Percentiles rank a stretch among this genome's conserved stretches.
These are phyloP conservation scores for Cheilosia impressa DNA, from an alignment of 2,888 invertebrate genomes.

Conservation along the genomic window DNA sequence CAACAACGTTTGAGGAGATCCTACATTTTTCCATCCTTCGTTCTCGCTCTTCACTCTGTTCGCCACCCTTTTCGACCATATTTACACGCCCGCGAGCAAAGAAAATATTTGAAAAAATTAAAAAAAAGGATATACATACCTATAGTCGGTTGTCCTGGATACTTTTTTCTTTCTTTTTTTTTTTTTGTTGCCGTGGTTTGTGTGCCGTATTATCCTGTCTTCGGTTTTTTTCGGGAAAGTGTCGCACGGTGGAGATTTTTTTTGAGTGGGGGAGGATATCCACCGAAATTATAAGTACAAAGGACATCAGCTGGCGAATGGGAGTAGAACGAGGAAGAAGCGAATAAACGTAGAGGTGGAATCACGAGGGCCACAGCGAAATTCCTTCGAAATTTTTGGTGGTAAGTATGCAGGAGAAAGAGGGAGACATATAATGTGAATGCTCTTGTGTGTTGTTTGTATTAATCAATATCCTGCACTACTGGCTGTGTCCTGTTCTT, in stretches of 20 bases:
- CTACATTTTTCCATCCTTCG: conserved; percentile 64
- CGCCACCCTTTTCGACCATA: conserved; percentile 61
- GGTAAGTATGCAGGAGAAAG: conserved; percentile 60
- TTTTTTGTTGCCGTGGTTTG: conserved; percentile 57
- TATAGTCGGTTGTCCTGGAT: conserved; percentile 71
- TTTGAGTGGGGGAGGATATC: conserved; percentile 46
- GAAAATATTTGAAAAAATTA: conserved; percentile 59
- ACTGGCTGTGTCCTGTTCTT: conserved; percentile 52
- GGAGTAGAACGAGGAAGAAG: conserved; percentile 40
- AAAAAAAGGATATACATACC: conserved; percentile 64
- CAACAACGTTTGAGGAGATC: conserved; percentile 71
- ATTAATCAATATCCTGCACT: conserved; percentile 70
- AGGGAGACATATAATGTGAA: conserved; percentile 9
- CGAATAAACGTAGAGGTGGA: conserved; percentile 35
- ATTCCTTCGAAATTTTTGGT: conserved; percentile 70
- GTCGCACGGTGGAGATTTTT: conserved; percentile 69
- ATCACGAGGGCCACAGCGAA: conserved; percentile 57
- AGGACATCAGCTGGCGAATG: conserved; percentile 69
- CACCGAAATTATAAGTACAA: conserved; percentile 66
- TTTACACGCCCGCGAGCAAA: conserved; percentile 73
- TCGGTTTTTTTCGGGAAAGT: conserved; percentile 73
- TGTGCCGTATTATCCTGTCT: conserved; percentile 66
- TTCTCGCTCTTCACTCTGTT: conserved; percentile 29
- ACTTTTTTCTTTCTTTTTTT: conserved; percentile 2
- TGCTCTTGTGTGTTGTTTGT: conserved; percentile 39